Base-by-base conservation (phyloP, 1,140 invertebrate species). In the Manduca sexta region DNA sequence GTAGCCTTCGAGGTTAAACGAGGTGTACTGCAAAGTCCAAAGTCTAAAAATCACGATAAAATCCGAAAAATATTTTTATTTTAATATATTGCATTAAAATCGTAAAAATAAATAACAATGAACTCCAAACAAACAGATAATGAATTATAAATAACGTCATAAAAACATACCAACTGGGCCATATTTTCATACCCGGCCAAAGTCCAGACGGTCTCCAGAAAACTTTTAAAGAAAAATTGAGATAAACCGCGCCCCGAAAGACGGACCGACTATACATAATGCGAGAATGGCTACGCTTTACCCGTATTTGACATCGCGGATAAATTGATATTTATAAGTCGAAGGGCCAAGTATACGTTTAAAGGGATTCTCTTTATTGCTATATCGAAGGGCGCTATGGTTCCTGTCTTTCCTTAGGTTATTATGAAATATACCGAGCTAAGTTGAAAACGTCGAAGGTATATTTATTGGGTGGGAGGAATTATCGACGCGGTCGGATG, bases 251-350 rank as follows among this genome's bases (percentile, higher is more conserved):
- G 46, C 44, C 49, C 42, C 37, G 47, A n/a, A 66, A 74, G 74
- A 79, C 64, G 68, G 52, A 79, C 69, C 51, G 64, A 58, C 64
- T 57, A 74, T 81, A 63, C 66, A 64, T 77, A 74, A 71, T 56
- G 66, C 65, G 67, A 77, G 73, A 82, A 77, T 72, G 73, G 70
- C 57, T 67, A 69, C 64, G 64, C 60, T 71, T 69, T 65, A 61
- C 52, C 55, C 69, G 64, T 69, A 74, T 80, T 80, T 83, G 75
- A 83, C 77, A 69, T 64, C 51, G 61, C 64, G 68, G 79, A 82
- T 83, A 83, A 85, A 85, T 85, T 85, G 77, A 85, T 85, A 85
- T 85, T 85, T 83, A 85, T 85, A 85, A 77, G 69, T 70, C 49
- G 40, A 61, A 80, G 78, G 79, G 73, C 74, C 69, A 74, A 64